phyloP scores from a whole-genome alignment of 2,113 vertebrate species.

The Hemibagrus wyckioides region DNA sequence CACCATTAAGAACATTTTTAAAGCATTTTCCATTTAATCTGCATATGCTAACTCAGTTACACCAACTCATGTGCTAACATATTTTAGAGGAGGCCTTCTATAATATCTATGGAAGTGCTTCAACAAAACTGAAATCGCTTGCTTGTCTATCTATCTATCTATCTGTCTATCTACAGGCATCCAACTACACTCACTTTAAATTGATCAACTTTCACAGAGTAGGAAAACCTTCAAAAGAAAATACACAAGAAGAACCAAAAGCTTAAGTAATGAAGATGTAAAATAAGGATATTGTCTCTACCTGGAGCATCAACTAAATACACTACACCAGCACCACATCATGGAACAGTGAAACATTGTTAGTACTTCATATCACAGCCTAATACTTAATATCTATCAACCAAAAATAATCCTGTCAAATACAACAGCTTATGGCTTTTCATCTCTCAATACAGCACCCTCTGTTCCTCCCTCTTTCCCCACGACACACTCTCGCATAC shows the following conservation, averaged over 20 bases:
- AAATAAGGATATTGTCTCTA: not conserved
- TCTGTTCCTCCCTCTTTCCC: conserved; percentile 31
- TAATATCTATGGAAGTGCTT: not conserved
- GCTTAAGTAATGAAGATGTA: not conserved
- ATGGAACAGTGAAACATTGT: not conserved
- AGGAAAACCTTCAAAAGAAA: not conserved
- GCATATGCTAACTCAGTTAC: conserved; percentile 81
- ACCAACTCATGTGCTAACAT: conserved; percentile 53
- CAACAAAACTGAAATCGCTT: not conserved
- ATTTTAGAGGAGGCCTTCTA: not conserved
- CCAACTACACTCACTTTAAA: no score
- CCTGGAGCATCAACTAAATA: not conserved
- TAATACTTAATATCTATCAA: conserved; percentile 21
- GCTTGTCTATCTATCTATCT: not conserved
- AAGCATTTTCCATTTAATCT: conserved; percentile 85
- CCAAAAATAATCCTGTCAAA: conserved; percentile 46
- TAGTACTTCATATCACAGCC: not conserved
- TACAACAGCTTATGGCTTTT: conserved; percentile 36
- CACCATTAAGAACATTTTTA: conserved; percentile 72
- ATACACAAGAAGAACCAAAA: not conserved
- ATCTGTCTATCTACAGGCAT: not conserved
- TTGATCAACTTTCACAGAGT: not conserved
- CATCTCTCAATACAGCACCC: conserved; percentile 36
- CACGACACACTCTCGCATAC: conserved; percentile 35
- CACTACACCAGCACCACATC: not conserved